Evolutionary conservation across 2,888 invertebrate species (phyloP).

Genomic region (Drosophila differens): DNA sequence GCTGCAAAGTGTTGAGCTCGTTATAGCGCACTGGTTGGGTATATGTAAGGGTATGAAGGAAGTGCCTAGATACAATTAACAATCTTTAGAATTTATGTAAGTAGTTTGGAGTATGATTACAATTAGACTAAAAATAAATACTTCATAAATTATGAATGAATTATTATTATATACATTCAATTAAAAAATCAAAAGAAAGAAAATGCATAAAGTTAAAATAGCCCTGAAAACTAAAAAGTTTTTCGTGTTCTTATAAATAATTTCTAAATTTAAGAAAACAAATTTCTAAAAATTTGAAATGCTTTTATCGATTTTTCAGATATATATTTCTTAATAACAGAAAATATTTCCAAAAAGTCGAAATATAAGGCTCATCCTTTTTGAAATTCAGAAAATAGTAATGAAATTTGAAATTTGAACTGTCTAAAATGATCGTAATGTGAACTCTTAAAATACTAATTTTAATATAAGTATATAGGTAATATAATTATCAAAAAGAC

Average conservation of each 20-base stretch:
- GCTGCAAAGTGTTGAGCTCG: slow-evolving; percentile 35
- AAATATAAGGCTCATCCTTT: background rate
- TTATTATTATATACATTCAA: background rate
- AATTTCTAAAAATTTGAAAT: background rate
- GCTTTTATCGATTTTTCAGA: background rate
- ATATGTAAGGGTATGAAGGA: background rate
- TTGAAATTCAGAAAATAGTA: no score
- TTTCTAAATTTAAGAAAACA: background rate
- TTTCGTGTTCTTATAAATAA: background rate
- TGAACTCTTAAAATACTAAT: no score
- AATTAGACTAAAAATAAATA: background rate
- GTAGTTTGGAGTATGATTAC: background rate
- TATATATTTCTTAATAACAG: background rate
- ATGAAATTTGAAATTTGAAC: no score
- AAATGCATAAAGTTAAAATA: background rate
- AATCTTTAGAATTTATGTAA: background rate
- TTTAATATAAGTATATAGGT: background rate
- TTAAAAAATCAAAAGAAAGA: background rate
- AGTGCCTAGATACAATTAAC: background rate
- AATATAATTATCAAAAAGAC: background rate
- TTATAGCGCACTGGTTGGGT: slow-evolving; percentile 12
- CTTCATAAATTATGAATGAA: background rate
- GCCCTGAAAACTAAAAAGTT: no score
- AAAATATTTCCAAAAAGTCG: background rate
- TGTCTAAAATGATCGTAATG: background rate